Conservation (phyloP, 2,888 invertebrate genomes). For the Pomacea canaliculata region DNA sequence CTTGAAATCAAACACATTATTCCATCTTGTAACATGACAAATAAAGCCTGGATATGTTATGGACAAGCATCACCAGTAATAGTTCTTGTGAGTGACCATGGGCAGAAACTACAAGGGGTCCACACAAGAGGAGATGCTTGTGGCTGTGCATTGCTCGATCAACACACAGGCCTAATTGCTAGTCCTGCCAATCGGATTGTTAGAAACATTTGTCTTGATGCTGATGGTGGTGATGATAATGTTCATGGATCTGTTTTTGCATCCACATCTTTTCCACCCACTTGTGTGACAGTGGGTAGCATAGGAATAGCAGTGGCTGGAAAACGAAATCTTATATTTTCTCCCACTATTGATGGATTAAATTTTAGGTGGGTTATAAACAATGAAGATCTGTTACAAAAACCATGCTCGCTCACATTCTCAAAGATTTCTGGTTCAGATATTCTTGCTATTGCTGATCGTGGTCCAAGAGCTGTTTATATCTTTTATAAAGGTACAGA, state of each 20-base stretch:
- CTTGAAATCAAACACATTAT: background rate
- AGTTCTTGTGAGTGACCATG: background rate
- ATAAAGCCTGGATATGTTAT: constrained; percentile 1
- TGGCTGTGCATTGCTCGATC: background rate
- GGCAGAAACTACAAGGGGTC: background rate
- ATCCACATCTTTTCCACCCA: background rate
- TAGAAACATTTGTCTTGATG: background rate
- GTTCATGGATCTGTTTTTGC: background rate
- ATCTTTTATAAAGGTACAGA: background rate
- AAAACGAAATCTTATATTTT: background rate
- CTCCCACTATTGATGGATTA: background rate
- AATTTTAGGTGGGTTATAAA: background rate
- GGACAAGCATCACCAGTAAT: background rate
- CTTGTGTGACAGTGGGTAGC: background rate
- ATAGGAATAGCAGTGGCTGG: background rate
- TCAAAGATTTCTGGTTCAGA: background rate
- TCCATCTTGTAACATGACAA: background rate
- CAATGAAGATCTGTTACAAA: background rate
- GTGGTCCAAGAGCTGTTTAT: background rate
- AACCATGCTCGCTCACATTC: background rate
- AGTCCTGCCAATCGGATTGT: background rate
- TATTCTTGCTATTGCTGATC: background rate
- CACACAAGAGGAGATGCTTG: background rate
- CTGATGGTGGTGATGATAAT: background rate
- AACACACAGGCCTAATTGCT: background rate